phyloP scores from a whole-genome alignment of 2,113 vertebrate species.

The Daphoenositta chrysoptera region DNA sequence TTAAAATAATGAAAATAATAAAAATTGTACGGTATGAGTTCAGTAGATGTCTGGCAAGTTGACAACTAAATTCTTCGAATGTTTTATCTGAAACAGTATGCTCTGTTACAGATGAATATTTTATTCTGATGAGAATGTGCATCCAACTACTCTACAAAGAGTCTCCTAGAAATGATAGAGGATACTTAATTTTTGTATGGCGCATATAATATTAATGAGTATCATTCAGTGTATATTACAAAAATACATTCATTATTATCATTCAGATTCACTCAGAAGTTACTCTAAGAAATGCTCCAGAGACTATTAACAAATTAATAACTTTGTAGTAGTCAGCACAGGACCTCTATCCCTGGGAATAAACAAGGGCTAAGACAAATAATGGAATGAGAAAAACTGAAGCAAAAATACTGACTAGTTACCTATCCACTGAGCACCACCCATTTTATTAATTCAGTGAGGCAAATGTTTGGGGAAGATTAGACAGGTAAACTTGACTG shows the following conservation, averaged over 20 bases:
- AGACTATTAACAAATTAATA: not conserved
- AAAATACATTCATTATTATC: not conserved
- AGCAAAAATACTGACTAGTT: not conserved
- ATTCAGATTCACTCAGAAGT: not conserved
- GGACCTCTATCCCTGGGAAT: not conserved
- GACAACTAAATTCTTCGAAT: not conserved
- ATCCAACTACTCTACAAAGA: not conserved
- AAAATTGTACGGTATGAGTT: not conserved
- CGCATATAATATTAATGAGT: not conserved
- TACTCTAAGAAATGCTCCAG: not conserved
- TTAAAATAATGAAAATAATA: not conserved
- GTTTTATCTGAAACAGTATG: not conserved
- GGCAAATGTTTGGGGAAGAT: not conserved
- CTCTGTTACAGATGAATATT: not conserved
- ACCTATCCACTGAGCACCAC: not conserved
- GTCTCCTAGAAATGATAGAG: not conserved
- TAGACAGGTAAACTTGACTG: fast-evolving
- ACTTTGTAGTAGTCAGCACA: not conserved
- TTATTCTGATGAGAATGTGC: not conserved
- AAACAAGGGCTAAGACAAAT: not conserved
- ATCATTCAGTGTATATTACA: not conserved
- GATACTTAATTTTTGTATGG: not conserved
- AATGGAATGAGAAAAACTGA: not conserved
- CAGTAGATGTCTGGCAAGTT: not conserved
- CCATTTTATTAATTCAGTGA: not conserved